Evolutionary conservation across 2,888 invertebrate species (phyloP), one percentile per base, ranked within the genome.

Genomic region (Hybos culiciformis): DNA sequence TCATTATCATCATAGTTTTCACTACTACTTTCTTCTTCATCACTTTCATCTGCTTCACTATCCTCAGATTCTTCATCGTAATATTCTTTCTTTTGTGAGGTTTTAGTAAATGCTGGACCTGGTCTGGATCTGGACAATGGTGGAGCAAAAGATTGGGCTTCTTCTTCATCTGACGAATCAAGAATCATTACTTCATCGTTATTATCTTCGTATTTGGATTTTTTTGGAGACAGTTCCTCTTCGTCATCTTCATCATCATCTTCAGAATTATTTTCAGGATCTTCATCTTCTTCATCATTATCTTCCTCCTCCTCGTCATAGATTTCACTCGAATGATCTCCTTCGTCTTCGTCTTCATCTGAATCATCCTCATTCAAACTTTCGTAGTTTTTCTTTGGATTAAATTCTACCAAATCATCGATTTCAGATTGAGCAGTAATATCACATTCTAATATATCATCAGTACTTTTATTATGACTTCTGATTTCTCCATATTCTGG

Each of bases 1-100:
- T 36, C 36, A 36, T 36, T n/a, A 14, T 36, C 36, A 36, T 36
- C 36, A 36, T 36, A 36, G 21, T 36, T 21, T 20, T 36, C 36
- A 36, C 36, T 36, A 21, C 21, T 21, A 19, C 14, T 21, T 8
- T 36, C 14, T 19, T 17, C 6, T 11, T 33, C 34, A 21, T n/a
- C 14, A 17, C 29, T 29, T 2, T 36, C 36, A 11, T 34, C 36
- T 8, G 21, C 20, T 14, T 36, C 36, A 34, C 19, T 9, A 19
- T 33, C 34, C 6, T 36, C 21, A 17, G n/a, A n/a, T n/a, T 36
- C 36, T 4, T 34, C 34, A 36, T 14, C 19, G 6, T 12, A 21
- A 6, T 36, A 14, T 14, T 36, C n/a, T n/a, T 31, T 6, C n/a
- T 7, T n/a, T 31, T 31, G 15, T 32, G 32, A 17, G 7, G 7